Percentiles rank a stretch among this genome's conserved stretches.
These are phyloP conservation scores for Plutomurus gul DNA, from an alignment of 1,140 invertebrate species.

Conservation along the genomic window DNA sequence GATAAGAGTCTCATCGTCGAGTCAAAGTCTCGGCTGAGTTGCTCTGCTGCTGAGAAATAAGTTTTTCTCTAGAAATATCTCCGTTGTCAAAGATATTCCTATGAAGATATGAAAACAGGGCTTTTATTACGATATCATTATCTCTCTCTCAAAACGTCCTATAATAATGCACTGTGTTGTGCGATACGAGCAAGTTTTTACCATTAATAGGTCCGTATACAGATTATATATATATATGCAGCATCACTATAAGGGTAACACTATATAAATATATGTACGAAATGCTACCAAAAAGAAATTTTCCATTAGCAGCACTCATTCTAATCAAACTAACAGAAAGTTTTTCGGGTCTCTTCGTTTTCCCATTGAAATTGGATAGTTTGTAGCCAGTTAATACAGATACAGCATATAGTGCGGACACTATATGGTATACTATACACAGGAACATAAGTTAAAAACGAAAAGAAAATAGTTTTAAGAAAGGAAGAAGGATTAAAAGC, in stretches of 20 bases:
- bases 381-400: no score
- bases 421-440: no score
- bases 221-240: no score
- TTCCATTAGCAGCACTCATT: background rate
- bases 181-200: background rate
- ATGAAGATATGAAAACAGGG: background rate
- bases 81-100: slow-evolving; percentile 2
- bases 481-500: no score
- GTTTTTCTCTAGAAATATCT: background rate
- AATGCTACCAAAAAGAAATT: slow-evolving; percentile 3
- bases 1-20: background rate
- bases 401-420: no score
- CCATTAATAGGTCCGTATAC: no score
- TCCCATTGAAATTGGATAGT: no score
- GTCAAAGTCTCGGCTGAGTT: background rate
- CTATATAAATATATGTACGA: no score
- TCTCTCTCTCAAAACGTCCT: background rate
- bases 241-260: no score
- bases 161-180: background rate
- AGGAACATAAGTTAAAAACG: no score
- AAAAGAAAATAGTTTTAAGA: no score
- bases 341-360: background rate
- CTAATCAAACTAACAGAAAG: background rate
- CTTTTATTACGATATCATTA: slow-evolving; percentile 23
- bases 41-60: background rate